A percentile compares a stretch with the other conserved stretches of the same genome.
Evolutionary conservation across 2,888 invertebrate genomes (phyloP).

Genomic region (Drosophila planitibia): DNA sequence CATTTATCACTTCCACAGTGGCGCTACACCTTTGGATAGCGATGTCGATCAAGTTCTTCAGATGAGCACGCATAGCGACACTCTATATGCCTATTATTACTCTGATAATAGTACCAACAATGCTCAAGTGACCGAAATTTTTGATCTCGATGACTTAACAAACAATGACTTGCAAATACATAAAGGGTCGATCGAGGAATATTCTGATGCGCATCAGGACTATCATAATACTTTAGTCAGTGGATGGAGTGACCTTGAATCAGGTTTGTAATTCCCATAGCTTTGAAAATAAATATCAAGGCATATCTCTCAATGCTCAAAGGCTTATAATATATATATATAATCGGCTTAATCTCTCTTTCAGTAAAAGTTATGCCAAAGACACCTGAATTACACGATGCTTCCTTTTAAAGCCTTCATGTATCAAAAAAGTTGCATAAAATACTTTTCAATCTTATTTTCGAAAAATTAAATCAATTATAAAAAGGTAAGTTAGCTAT

Average conservation of each 20-base stretch:
- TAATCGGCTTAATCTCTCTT: conserved; percentile 61
- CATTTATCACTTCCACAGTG: conserved; percentile 55
- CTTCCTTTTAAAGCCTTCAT: conserved; percentile 48
- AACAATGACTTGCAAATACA: conserved; percentile 87
- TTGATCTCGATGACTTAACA: conserved; percentile 89
- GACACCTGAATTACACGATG: conserved; percentile 80
- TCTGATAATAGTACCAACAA: conserved; percentile 92
- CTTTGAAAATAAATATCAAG: background rate
- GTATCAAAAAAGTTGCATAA: background rate
- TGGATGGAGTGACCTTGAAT: conserved; percentile 85
- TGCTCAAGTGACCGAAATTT: conserved; percentile 95
- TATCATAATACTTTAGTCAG: conserved; percentile 83
- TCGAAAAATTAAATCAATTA: background rate
- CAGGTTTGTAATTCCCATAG: conserved; percentile 76
- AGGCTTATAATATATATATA: background rate
- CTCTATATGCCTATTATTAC: conserved; percentile 96
- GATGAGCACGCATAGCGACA: conserved; percentile 94
- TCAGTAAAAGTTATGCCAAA: conserved; percentile 84
- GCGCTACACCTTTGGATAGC: conserved; percentile 82
- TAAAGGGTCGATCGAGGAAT: conserved; percentile 84
- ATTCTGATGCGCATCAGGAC: conserved; percentile 83
- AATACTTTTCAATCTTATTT: background rate
- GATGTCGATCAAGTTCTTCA: conserved; percentile 89
- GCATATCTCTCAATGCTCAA: background rate
- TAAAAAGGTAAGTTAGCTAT: background rate